Conservation (phyloP, 2,888 invertebrate species). For the Ectropis crepuscularia region DNA sequence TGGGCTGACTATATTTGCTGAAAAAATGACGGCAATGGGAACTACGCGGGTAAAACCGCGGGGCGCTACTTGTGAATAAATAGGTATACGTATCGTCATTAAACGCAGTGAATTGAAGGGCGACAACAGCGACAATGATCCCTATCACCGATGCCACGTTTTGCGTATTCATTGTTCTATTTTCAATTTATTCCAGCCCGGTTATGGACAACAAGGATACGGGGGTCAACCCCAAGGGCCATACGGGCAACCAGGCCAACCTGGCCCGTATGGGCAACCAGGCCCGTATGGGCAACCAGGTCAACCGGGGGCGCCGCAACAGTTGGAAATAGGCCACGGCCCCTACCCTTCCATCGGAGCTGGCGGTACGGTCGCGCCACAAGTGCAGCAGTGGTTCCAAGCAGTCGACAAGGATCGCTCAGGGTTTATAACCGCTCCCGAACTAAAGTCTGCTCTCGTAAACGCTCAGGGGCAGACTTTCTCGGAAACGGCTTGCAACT, state of each 20-base stretch:
- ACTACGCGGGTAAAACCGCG: no score
- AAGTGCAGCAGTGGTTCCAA: conserved; percentile 93
- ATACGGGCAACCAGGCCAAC: conserved; percentile 29
- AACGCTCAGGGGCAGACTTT: conserved; percentile 94
- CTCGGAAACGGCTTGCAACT: conserved; percentile 91
- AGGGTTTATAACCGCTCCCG: conserved; percentile 90
- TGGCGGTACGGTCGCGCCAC: conserved; percentile 86
- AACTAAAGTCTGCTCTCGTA: conserved; percentile 91
- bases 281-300: conserved; percentile 38
- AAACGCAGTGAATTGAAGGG: no score
- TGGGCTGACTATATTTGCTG: no score
- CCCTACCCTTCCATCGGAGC: conserved; percentile 79
- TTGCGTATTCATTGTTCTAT: no score
- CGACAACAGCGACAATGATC: no score
- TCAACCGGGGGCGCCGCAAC: conserved; percentile 51
- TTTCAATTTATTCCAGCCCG: conserved; percentile 12
- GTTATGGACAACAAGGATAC: conserved; percentile 17
- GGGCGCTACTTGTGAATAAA: no score
- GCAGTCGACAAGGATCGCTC: conserved; percentile 93
- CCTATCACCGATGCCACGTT: no score
- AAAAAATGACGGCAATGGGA: no score
- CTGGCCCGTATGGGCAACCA: conserved; percentile 13
- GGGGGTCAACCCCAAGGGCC: conserved; percentile 30
- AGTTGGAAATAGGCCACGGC: conserved; percentile 77
- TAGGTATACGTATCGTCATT: no score